phyloP scores from a whole-genome alignment of 2,888 invertebrate species.

The Plemyria rubiginata region DNA sequence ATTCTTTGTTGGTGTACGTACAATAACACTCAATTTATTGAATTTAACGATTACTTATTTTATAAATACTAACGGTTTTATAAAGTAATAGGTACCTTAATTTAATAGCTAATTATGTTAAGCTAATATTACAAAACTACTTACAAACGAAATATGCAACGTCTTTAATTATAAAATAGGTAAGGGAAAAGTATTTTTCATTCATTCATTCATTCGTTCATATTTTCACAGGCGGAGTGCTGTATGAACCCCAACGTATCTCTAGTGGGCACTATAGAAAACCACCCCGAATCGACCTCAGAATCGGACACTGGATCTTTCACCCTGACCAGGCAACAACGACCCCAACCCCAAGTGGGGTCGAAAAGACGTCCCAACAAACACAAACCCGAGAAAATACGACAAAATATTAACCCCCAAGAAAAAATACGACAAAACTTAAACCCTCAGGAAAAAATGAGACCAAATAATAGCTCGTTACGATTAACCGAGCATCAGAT shows the following conservation, averaged over 20 bases:
- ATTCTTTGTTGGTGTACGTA: no score
- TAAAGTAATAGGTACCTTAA: no score
- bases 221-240: conserved; percentile 73
- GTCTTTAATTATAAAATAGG: no score
- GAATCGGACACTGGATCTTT: conserved; percentile 79
- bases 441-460: conserved; percentile 48
- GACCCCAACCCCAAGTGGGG: conserved; percentile 75
- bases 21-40: no score
- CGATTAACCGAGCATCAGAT: conserved; percentile 54
- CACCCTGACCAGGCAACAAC: conserved; percentile 73
- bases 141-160: no score
- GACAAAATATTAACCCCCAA: conserved; percentile 36
- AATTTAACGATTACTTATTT: no score
- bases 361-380: conserved; percentile 67
- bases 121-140: no score
- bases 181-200: no score
- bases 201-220: no score
- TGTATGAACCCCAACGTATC: conserved; percentile 76
- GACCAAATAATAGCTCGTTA: conserved; percentile 32
- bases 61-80: no score
- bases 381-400: conserved; percentile 48
- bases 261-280: conserved; percentile 79
- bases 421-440: conserved; percentile 39
- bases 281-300: conserved; percentile 79
- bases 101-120: no score